A percentile compares a stretch with the other conserved stretches of the same genome.
Conservation (phyloP, 1,140 invertebrate species). For the Bursaphelenchus mucronatus region DNA sequence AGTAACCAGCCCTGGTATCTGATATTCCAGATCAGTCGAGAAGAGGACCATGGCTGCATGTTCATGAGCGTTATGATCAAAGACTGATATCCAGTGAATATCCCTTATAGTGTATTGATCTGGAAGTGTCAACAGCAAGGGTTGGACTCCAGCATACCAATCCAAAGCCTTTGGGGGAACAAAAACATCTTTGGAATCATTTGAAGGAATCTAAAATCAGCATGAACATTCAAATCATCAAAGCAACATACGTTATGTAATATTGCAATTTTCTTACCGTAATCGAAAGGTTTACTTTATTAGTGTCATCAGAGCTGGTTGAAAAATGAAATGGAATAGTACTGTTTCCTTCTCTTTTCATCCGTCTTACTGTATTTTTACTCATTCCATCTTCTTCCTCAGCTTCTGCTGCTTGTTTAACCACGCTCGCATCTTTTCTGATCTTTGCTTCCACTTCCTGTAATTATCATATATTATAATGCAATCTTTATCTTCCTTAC, state of each 20-base stretch:
- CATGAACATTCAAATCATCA: too few relatives aligned
- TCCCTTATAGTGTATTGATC: slow-evolving; percentile 36
- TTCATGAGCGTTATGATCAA: slow-evolving; percentile 41
- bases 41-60: slow-evolving; percentile 35
- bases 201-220: background rate
- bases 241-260: background rate
- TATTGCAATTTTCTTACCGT: slow-evolving; percentile 20
- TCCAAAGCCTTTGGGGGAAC: slow-evolving; percentile 33
- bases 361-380: background rate
- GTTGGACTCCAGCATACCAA: slow-evolving; percentile 56
- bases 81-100: slow-evolving; percentile 54
- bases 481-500: slow-evolving; percentile 24
- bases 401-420: slow-evolving; percentile 11
- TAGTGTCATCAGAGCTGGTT: background rate
- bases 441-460: slow-evolving; percentile 1
- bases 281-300: slow-evolving; percentile 1
- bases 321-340: slow-evolving; percentile 20
- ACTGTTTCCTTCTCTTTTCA: slow-evolving; percentile 1
- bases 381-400: slow-evolving; percentile 23
- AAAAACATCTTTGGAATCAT: background rate
- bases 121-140: slow-evolving; percentile 51
- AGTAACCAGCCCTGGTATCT: slow-evolving; percentile 42
- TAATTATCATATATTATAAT: slow-evolving; percentile 20
- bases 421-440: slow-evolving; percentile 10
- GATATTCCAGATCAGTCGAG: slow-evolving; percentile 48